Percentiles rank a stretch among this genome's conserved stretches.
Evolutionary conservation across 2,797 vertebrate species (phyloP).

Genomic region (Xenops minutus): DNA sequence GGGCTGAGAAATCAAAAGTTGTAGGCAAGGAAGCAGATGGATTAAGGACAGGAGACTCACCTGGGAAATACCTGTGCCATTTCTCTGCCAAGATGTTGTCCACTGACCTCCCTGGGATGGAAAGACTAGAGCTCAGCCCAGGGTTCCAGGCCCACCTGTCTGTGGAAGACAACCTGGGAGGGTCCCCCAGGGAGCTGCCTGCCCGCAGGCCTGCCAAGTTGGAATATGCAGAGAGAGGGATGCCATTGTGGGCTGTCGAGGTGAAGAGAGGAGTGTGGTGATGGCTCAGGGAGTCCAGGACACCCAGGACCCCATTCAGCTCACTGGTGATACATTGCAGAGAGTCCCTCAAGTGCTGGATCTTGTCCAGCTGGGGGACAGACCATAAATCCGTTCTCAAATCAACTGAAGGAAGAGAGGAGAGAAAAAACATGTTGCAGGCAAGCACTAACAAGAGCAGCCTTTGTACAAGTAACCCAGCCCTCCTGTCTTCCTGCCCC

Average conservation of each 20-base stretch:
- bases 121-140: neutral
- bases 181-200: neutral
- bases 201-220: neutral
- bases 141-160: conserved; percentile 70
- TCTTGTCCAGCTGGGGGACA: conserved; percentile 73
- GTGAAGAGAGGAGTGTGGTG: conserved; percentile 32
- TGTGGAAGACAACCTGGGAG: neutral
- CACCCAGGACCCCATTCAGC: conserved; percentile 80
- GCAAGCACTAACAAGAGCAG: neutral
- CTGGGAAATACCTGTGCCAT: conserved; percentile 85
- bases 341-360: conserved; percentile 82
- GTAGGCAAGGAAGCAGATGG: neutral
- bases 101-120: conserved; percentile 47
- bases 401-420: neutral
- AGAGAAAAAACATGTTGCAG: neutral
- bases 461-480: neutral
- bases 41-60: conserved; percentile 49
- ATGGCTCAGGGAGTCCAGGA: conserved; percentile 75
- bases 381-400: neutral
- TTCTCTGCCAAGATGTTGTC: conserved; percentile 79
- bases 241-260: neutral
- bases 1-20: rapidly evolving
- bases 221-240: neutral
- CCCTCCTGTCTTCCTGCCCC: neutral
- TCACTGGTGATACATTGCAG: conserved; percentile 86